These are phyloP conservation scores for Gyps fulvus DNA, from an alignment of 2,113 vertebrate species.

Conservation along the genomic window DNA sequence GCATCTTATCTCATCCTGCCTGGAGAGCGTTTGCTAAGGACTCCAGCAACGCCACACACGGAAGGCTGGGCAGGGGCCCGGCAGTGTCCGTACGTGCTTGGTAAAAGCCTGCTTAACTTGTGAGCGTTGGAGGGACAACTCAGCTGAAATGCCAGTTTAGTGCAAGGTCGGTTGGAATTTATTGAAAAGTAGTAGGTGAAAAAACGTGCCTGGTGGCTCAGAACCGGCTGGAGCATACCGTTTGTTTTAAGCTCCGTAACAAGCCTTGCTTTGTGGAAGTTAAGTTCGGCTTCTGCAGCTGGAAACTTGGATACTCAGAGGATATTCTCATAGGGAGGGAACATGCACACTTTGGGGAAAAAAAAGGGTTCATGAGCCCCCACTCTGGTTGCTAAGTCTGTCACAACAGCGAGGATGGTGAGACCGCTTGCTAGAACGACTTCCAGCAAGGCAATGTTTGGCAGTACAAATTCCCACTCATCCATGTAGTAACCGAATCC, in stretches of 20 bases:
- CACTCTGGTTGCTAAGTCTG: not conserved
- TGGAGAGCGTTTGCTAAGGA: not conserved
- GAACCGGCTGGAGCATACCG: not conserved
- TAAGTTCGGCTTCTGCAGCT: not conserved
- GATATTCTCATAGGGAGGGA: not conserved
- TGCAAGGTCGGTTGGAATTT: not conserved
- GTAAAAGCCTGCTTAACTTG: not conserved
- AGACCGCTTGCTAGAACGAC: not conserved
- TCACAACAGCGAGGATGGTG: not conserved
- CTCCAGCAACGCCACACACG: not conserved
- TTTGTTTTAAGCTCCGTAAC: not conserved
- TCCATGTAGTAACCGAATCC: not conserved
- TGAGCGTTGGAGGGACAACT: not conserved
- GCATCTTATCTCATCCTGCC: not conserved
- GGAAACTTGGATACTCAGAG: not conserved
- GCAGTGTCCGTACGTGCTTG: fast-evolving
- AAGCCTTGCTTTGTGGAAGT: not conserved
- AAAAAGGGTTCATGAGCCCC: not conserved
- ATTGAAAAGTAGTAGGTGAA: not conserved
- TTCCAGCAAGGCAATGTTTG: not conserved
- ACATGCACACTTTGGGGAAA: fast-evolving
- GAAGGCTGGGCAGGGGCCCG: not conserved
- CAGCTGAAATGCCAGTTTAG: not conserved
- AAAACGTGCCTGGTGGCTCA: not conserved
- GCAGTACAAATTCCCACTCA: not conserved